These are phyloP conservation scores for Notodonta dromedarius DNA, from an alignment of 2,888 invertebrate species.

Conservation along the genomic window DNA sequence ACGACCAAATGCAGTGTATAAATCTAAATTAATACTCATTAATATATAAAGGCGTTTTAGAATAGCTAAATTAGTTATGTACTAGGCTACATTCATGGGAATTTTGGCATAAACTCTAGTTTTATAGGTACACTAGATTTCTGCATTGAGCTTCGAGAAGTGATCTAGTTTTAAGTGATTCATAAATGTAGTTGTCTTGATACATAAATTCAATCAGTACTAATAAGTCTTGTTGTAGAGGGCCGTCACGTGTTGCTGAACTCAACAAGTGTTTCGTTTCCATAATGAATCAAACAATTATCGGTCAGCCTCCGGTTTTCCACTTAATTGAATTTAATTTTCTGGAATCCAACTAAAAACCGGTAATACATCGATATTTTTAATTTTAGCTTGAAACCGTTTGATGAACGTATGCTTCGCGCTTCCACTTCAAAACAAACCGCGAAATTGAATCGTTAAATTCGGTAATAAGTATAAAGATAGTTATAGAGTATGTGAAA, in stretches of 20 bases:
- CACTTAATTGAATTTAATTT: constrained; percentile 53
- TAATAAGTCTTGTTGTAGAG: too few species aligned
- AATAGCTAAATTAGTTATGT: too few species aligned
- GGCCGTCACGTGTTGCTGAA: constrained; percentile 50
- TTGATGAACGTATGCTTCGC: background rate
- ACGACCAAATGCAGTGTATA: too few species aligned
- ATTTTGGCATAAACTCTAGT: too few species aligned
- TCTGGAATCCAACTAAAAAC: constrained; percentile 15
- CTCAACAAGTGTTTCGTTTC: constrained; percentile 60
- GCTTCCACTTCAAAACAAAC: background rate
- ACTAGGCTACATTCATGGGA: too few species aligned
- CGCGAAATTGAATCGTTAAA: background rate
- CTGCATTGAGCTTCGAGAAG: too few species aligned
- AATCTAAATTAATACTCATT: too few species aligned
- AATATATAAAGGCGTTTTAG: too few species aligned
- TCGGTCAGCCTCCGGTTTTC: constrained; percentile 52
- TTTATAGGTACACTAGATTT: too few species aligned
- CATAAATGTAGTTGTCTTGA: background rate
- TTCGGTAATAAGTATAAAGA: background rate
- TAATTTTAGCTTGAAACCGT: background rate
- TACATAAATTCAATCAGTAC: background rate
- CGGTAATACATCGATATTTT: background rate
- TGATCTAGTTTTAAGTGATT: background rate
- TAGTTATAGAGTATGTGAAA: background rate
- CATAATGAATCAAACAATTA: constrained; percentile 67